phyloP scores from a whole-genome alignment of 2,888 invertebrate genomes.

The Muscina levida region DNA sequence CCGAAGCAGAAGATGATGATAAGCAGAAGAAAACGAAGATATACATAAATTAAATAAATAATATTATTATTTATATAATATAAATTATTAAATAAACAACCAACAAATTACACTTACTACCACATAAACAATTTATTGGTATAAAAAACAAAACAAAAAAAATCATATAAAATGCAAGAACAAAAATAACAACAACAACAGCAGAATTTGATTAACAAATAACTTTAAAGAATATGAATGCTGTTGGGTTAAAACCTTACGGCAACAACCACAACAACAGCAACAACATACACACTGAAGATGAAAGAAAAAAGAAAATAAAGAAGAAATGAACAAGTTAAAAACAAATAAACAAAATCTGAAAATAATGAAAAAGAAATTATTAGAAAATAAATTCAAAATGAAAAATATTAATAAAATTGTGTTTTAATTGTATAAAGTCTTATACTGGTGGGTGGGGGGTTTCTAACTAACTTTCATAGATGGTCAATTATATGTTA shows the following conservation, averaged over 20 bases:
- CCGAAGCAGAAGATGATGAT: constrained; percentile 37
- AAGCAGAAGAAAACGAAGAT: constrained; percentile 40
- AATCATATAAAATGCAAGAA: constrained; percentile 48
- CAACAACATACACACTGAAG: constrained; percentile 36
- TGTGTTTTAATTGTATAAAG: constrained; percentile 20
- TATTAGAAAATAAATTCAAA: constrained; percentile 67
- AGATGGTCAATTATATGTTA: too few relatives aligned
- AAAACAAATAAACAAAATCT: constrained; percentile 62
- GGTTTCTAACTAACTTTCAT: too few relatives aligned
- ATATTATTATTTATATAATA: constrained; percentile 60
- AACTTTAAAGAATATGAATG: constrained; percentile 43
- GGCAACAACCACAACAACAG: constrained; percentile 40
- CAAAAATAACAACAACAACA: constrained; percentile 55
- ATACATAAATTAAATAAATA: constrained; percentile 49
- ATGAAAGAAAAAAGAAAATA: constrained; percentile 50
- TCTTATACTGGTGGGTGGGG: too few relatives aligned
- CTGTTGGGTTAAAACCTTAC: constrained; percentile 49
- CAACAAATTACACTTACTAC: constrained; percentile 63
- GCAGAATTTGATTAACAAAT: constrained; percentile 53
- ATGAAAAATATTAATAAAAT: constrained; percentile 50
- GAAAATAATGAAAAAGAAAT: constrained; percentile 64
- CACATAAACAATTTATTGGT: constrained; percentile 62
- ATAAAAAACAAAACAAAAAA: constrained; percentile 40
- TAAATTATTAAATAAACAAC: constrained; percentile 52
- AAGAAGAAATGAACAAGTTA: constrained; percentile 52